Base-by-base conservation (phyloP, 2,888 invertebrate species). In the Pyrrhosoma nymphula region DNA sequence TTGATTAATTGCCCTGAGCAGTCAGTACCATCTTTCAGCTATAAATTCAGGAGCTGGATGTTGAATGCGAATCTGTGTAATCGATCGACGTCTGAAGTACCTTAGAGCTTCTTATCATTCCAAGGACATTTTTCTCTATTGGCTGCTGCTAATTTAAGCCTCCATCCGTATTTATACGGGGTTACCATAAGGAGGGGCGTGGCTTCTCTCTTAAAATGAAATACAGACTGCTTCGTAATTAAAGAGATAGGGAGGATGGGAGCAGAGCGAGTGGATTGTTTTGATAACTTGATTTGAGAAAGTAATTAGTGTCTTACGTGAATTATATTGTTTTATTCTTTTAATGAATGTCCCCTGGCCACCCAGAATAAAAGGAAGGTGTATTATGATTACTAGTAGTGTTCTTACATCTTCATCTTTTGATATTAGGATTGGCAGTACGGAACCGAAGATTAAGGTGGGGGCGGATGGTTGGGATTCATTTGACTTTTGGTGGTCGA, bases 211-310 rank as follows among this genome's bases (percentile, higher is more conserved):
- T 26, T 26, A 69, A 69, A 69, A 69, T n/a, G 26, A 69, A n/a
- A 26, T 23, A 12, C 69, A 6, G 69, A 12, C 6, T n/a, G 3
- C 69, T n/a, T 69, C 8, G 23, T n/a, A 69, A 69, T 69, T 69
- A 69, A 69, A 69, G 47, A 47, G 47, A 47, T n/a, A 69, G 8
- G 69, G 10, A 69, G 8, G 10, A 4, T 26, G 1, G 35, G 35
- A 35, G 82, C 18, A n/a, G 82, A 82, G 35, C 12, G 35, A 30
- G 35, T 30, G 30, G 0, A n/a, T 35, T 35, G 30, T n/a, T 82
- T 82, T 82, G 82, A 82, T 35, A 82, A 82, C 30, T 30, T 82
- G 35, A 82, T 82, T 82, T 82, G 26, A 82, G 82, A 82, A 35
- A 35, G 69, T 14, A 16, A 35, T 35, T 82, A 35, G 35, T 16